Evolutionary conservation across 2,113 vertebrate genomes (phyloP).

Genomic region (Ariopsis seemanni): DNA sequence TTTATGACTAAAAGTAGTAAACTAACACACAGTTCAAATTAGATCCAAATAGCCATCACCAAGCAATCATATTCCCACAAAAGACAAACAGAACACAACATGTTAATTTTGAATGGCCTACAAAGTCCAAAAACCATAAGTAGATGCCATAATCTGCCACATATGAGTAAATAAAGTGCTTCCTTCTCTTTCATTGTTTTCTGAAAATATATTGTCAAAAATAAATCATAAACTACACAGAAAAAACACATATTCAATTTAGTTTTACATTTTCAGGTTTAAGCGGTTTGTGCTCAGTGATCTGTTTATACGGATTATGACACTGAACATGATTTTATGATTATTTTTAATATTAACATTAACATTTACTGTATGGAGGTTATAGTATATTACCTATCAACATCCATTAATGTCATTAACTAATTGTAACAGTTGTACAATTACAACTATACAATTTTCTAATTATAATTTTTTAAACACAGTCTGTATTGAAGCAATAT

Average conservation of each 20-base stretch:
- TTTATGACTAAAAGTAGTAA: neutral
- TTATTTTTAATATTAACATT: too few species aligned
- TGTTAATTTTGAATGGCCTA: neutral
- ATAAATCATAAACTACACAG: neutral
- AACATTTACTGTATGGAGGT: neutral
- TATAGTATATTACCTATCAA: neutral
- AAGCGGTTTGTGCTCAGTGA: neutral
- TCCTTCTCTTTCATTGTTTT: neutral
- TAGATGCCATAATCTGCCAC: neutral
- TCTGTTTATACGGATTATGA: neutral
- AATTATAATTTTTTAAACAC: neutral
- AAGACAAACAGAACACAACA: too few species aligned
- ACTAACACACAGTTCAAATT: neutral
- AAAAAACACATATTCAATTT: neutral
- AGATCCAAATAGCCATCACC: neutral
- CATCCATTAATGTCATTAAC: neutral
- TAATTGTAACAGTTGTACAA: neutral
- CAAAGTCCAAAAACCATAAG: neutral
- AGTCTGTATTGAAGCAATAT: neutral
- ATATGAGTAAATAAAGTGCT: neutral
- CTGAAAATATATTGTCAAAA: neutral
- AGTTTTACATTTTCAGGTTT: neutral
- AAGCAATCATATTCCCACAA: too few species aligned
- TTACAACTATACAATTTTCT: neutral
- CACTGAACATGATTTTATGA: neutral